Conservation (phyloP, 2,113 vertebrate genomes). For the Heterocephalus glaber region DNA sequence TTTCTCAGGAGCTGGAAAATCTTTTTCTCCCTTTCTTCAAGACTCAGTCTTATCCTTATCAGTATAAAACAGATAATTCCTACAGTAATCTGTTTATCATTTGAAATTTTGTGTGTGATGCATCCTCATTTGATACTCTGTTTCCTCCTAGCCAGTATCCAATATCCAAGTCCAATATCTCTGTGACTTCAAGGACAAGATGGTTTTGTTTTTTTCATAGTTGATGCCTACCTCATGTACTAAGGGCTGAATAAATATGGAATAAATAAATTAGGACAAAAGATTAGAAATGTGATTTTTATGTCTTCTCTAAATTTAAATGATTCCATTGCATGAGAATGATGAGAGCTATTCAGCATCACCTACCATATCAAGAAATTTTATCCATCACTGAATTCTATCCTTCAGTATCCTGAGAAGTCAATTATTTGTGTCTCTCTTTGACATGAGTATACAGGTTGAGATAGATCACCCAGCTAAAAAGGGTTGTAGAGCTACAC, state of each 20-base stretch:
- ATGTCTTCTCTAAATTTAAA: not conserved
- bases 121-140: not conserved
- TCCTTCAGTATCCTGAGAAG: not conserved
- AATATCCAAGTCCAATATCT: not conserved
- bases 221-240: not conserved
- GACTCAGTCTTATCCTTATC: not conserved
- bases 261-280: not conserved
- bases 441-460: not conserved
- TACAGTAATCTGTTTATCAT: not conserved
- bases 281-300: not conserved
- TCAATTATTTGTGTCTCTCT: not conserved
- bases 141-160: not conserved
- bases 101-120: not conserved
- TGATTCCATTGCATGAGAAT: not conserved
- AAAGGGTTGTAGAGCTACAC: not conserved
- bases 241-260: not conserved
- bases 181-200: not conserved
- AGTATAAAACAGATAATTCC: not conserved
- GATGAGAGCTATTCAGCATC: not conserved
- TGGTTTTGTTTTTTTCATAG: not conserved
- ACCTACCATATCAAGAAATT: not conserved
- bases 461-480: not conserved
- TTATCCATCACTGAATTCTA: not conserved
- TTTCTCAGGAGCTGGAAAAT: not conserved
- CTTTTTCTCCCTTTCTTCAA: not conserved